Base-by-base conservation (phyloP, 2,888 invertebrate genomes). In the Corbicula japonica region DNA sequence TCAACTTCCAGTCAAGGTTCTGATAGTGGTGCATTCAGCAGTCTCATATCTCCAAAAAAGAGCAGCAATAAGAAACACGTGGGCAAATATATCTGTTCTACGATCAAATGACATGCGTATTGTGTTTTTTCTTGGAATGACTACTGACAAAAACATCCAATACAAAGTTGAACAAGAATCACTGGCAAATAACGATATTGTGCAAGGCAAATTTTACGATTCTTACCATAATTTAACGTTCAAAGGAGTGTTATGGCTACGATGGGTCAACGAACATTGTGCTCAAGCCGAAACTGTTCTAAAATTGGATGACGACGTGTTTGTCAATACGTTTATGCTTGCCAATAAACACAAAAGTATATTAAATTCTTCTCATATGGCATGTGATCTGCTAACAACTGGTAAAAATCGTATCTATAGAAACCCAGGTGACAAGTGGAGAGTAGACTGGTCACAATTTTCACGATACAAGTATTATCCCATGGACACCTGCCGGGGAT, bases 231-330 rank as follows among this genome's bases (percentile, higher is more conserved):
- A 68, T 28, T 28, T 68, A 44, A 56, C 68, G 6, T 41, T 56
- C n/a, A 68, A 68, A 28, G 56, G 26, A 30, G 56, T 68, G 38
- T 34, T 68, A 6, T 50, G 56, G 34, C 28, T 68, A 10, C n/a
- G 56, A 56, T 68, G 68, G 68, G 23, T 56, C 8, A n/a, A 4
- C 8, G 68, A 68, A 44, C 21, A 34, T 68, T 68, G 68, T 68
- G n/a, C 26, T 28, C 38, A 28, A 8, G 68, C 28, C 41, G 18
- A 54, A 56, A 35, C 34, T 56, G 56, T 68, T 10, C 10, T 68
- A 12, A 68, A 68, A 41, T 12, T 56, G 5, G 68, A 68, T 56
- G 68, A 68, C 56, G 68, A 68, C 30, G 68, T 68, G 10, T 68
- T 38, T 21, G 41, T 68, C 3, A 68, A 68, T 41, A n/a, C 38